Evolutionary conservation across 2,113 vertebrate genomes (phyloP), one percentile per base, ranked within the genome.

Genomic region (Hippoglossus stenolepis): DNA sequence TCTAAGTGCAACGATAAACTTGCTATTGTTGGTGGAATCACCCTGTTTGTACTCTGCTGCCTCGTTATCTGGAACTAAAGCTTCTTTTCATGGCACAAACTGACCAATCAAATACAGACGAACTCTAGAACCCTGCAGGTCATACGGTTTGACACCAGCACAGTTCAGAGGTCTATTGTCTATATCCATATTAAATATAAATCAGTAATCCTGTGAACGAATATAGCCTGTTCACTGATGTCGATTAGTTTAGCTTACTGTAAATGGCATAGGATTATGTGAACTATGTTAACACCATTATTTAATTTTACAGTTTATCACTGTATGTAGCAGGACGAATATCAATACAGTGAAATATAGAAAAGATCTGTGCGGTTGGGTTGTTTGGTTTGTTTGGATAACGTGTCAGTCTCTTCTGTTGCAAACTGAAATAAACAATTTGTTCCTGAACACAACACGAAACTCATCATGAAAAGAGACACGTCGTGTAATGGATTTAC

Each of bases 21-120:
- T 31, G 9, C 23, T 12, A 24, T 59, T 69, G 68, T 80, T 47
- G 12, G 61, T 63, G 51, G 47, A 62, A 45, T 57, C 17, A 4
- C 45, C 23, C 62, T 13, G 12, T 14, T 40, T 54, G 43, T 28
- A 38, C 75, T 71, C 70, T 59, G 71, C 66, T 71, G 78, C 60
- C 54, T 77, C 14, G 43, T 75, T 54, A 53, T 53, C 43, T 45
- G 23, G 12, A 45, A 60, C 73, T 68, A 68, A 54, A 49, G 43
- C 45, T 60, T n/a, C 3, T 49, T 67, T 72, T 72, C 28, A 70
- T 74, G 60, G 61, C 4, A 17, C 56, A 31, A 20, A 66, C 17
- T 15, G 10, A 23, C 13, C 2, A 40, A 47, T 62, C 51, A 51
- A 67, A 15, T 51, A 8, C 12, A 23, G 20, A 0, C 10, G 15